Base-by-base conservation (phyloP, 2,797 vertebrate genomes). In the Pipistrellus pipistrellus region DNA sequence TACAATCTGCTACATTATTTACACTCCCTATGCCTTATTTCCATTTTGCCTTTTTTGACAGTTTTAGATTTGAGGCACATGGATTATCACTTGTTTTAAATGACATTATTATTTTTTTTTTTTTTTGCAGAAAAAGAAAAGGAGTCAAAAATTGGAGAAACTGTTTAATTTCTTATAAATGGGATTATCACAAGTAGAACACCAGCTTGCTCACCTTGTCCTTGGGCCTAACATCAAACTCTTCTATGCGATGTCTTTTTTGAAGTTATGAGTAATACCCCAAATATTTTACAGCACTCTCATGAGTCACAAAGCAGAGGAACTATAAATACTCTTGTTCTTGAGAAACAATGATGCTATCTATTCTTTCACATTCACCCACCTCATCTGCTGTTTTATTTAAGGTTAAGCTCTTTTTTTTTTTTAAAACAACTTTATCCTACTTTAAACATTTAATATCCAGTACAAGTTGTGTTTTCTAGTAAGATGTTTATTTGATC, bases 401-500 rank as follows among this genome's bases (percentile, higher is more conserved):
- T 96, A 93, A 93, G 71, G 53, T 88, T 78, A 75, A 90, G 20
- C 18, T 83, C 97, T 94, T 64, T 66, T 64, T 59, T 51, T 51
- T n/a, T n/a, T n/a, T n/a, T n/a, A 18, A 53, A 97, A 94, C 46
- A 0, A 90, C 86, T 94, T 92, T 97, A 71, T 97, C 73, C 32
- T 92, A 66, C n/a, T 92, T 97, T 93, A 72, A 96, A 62, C 93
- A 95, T 91, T 96, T 53, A 83, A 71, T 75, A 93, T 97, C 44
- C 51, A 96, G 76, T 59, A 95, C 48, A 91, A 95, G 93, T 95
- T 90, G 55, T 97, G 81, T 95, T 98, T 97, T 97, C 89, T 96
- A 97, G 95, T 97, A 97, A 97, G 97, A 81, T 80, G 64, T 96
- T 98, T 97, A 87, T 97, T 98, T 96, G 88, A 90, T 30, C 89